Evolutionary conservation across 1,140 invertebrate genomes (phyloP).

Genomic region (Teleogryllus occipitalis): DNA sequence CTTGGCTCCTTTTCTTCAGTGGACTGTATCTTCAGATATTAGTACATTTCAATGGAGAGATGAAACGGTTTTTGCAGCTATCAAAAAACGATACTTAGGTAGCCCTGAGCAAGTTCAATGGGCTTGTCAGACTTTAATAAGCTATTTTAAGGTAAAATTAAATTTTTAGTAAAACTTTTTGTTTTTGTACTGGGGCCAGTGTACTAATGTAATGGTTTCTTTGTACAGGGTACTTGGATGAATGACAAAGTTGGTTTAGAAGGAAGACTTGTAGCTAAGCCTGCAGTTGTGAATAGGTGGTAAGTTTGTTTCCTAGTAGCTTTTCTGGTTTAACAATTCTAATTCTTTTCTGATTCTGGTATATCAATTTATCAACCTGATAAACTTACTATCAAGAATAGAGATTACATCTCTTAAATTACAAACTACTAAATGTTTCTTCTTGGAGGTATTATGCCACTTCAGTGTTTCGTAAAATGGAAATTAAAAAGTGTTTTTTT

Average conservation of each 20-base stretch:
- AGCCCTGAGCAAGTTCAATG: conserved; percentile 34
- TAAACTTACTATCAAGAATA: no score
- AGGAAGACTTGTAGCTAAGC: neutral
- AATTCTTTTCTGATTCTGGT: neutral
- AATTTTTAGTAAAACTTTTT: neutral
- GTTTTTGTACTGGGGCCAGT: neutral
- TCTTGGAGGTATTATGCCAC: no score
- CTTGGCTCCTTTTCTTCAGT: conserved; percentile 55
- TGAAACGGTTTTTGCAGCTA: conserved; percentile 43
- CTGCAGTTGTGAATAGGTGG: neutral
- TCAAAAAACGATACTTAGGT: conserved; percentile 44
- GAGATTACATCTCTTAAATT: no score
- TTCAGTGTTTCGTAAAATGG: no score
- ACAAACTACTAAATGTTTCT: no score
- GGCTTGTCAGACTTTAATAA: conserved; percentile 41
- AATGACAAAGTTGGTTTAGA: neutral
- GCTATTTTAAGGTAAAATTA: conserved; percentile 46
- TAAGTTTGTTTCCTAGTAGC: neutral
- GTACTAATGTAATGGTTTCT: neutral
- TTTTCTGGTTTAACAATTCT: neutral
- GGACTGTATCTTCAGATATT: conserved; percentile 49
- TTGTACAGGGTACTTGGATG: neutral
- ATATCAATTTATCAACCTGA: no score
- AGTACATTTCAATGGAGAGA: conserved; percentile 51
- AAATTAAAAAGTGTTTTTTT: no score